These are phyloP conservation scores for Euborellia annulipes DNA, from an alignment of 1,140 invertebrate species.

Conservation along the genomic window DNA sequence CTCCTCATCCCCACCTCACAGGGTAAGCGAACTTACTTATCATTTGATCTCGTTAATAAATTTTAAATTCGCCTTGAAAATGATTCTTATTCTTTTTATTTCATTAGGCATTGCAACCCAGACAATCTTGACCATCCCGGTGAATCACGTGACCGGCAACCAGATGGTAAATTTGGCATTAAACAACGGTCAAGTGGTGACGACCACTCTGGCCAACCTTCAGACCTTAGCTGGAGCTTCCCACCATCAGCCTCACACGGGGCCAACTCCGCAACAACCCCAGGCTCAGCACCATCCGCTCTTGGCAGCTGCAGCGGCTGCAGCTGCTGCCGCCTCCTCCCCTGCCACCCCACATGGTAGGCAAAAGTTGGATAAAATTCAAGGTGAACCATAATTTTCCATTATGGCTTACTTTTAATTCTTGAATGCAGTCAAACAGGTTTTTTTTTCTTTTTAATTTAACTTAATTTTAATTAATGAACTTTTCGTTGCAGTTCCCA, in stretches of 20 bases:
- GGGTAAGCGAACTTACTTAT: conserved; percentile 47
- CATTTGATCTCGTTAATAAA: no score
- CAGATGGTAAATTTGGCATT: conserved; percentile 65
- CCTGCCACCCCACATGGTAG: no score
- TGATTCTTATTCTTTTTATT: no score
- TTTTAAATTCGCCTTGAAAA: not conserved
- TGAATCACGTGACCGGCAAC: conserved; percentile 61
- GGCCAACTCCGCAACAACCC: conserved; percentile 38
- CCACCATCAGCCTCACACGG: conserved; percentile 33
- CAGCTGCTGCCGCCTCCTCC: no score
- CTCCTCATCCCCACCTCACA: conserved; percentile 85
- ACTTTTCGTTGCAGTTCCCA: no score
- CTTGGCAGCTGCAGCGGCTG: no score
- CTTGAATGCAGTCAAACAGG: no score
- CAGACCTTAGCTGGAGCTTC: conserved; percentile 60
- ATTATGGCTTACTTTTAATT: no score
- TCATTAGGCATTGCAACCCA: conserved; percentile 70
- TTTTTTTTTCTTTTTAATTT: no score
- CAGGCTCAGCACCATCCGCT: conserved; percentile 22
- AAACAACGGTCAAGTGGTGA: conserved; percentile 67
- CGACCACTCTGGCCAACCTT: conserved; percentile 66
- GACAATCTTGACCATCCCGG: conserved; percentile 84
- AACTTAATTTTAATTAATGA: no score
- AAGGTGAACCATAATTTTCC: no score
- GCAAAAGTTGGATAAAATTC: no score